phyloP scores from a whole-genome alignment of 2,888 invertebrate species.

The Odontothrips loti region DNA sequence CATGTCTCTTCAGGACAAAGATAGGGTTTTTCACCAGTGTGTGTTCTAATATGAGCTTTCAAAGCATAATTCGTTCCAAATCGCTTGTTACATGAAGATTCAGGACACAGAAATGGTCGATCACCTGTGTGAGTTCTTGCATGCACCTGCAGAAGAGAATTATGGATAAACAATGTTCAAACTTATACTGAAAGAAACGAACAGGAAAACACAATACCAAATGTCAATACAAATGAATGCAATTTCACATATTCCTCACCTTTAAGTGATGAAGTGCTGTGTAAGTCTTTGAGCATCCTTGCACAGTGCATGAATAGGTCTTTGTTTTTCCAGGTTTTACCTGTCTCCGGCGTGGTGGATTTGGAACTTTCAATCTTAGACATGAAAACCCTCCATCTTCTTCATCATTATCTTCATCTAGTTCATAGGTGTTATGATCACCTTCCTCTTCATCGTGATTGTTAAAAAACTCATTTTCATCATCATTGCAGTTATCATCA shows the following conservation, averaged over 20 bases:
- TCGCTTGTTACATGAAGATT: constrained; percentile 56
- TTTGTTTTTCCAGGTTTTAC: constrained; percentile 43
- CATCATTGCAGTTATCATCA: background rate
- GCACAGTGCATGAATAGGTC: constrained; percentile 48
- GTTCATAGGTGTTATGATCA: constrained; percentile 43
- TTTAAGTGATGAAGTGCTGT: constrained; percentile 52
- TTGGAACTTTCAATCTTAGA: constrained; percentile 41
- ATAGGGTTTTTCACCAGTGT: constrained; percentile 58
- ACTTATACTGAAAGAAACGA: background rate
- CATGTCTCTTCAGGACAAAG: constrained; percentile 53
- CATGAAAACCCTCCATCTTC: constrained; percentile 42
- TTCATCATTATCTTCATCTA: constrained; percentile 41
- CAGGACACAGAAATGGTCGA: constrained; percentile 54
- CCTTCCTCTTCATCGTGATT: constrained; percentile 39
- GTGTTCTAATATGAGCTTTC: constrained; percentile 56
- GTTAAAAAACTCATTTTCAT: constrained; percentile 5
- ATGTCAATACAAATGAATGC: background rate
- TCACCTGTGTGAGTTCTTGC: constrained; percentile 52
- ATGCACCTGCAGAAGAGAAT: constrained; percentile 49
- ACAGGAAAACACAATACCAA: constrained; percentile 23
- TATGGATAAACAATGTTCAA: background rate
- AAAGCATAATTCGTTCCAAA: constrained; percentile 56
- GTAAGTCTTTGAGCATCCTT: constrained; percentile 51
- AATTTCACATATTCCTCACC: constrained; percentile 42
- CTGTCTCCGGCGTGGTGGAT: constrained; percentile 31